Percentiles rank a stretch among this genome's conserved stretches.
Evolutionary conservation across 2,888 invertebrate species (phyloP).

Genomic region (Nezara viridula): DNA sequence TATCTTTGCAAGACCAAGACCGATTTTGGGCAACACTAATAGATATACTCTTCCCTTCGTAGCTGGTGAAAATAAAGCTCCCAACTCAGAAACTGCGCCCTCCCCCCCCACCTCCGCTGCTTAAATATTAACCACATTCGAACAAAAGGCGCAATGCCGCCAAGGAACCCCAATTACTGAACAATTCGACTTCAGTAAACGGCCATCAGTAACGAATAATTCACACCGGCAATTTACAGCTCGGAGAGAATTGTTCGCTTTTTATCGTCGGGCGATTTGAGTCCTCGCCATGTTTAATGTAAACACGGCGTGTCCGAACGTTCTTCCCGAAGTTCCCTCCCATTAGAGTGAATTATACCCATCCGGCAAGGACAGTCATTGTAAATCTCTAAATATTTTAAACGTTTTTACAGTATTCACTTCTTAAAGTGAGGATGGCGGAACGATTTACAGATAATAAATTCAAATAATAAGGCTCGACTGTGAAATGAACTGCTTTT

Average conservation of each 20-base stretch:
- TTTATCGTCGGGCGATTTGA: neutral
- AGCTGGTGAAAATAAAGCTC: too few relatives aligned
- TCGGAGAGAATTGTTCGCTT: neutral
- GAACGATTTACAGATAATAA: neutral
- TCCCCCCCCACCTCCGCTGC: neutral
- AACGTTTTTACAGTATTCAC: neutral
- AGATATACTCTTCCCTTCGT: too few relatives aligned
- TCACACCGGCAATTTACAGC: conserved; percentile 16
- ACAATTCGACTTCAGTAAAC: conserved; percentile 3
- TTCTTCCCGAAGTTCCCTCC: neutral
- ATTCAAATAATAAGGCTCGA: neutral
- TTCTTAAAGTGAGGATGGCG: neutral
- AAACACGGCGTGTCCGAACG: neutral
- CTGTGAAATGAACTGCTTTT: neutral
- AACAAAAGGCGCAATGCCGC: neutral
- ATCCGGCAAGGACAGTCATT: neutral
- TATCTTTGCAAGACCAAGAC: too few relatives aligned
- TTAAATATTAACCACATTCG: neutral
- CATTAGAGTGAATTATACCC: neutral
- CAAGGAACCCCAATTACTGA: conserved; percentile 12
- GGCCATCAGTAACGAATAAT: neutral
- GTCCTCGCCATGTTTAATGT: conserved; percentile 14
- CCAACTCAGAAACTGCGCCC: too few relatives aligned
- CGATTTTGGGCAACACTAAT: too few relatives aligned
- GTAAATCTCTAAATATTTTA: neutral